These are phyloP conservation scores for Salmo trutta DNA, from an alignment of 2,797 vertebrate genomes.

Conservation along the genomic window DNA sequence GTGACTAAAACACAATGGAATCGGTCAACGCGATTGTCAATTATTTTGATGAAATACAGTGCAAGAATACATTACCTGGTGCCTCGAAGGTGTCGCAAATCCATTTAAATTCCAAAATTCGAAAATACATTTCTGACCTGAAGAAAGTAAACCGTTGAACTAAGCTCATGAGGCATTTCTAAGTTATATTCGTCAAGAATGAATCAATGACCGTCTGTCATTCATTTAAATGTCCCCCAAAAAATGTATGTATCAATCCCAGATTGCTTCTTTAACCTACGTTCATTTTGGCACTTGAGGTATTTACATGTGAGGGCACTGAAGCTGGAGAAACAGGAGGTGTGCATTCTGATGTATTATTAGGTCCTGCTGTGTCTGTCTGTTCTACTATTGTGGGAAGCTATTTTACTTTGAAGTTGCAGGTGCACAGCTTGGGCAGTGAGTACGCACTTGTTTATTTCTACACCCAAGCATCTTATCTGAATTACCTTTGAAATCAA, in stretches of 20 bases:
- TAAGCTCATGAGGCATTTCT: neutral
- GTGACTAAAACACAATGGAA: neutral
- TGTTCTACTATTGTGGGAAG: neutral
- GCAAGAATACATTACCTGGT: neutral
- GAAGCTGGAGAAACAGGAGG: neutral
- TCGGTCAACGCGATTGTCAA: neutral
- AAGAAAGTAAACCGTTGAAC: neutral
- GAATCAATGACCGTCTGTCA: neutral
- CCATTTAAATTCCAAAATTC: neutral
- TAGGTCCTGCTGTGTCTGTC: neutral
- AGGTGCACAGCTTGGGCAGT: neutral
- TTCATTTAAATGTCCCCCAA: neutral
- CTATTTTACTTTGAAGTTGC: neutral
- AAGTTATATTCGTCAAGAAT: neutral
- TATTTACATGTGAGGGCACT: neutral
- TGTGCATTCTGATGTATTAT: neutral
- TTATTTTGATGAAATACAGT: neutral
- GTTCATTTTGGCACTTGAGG: neutral
- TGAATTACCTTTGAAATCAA: neutral
- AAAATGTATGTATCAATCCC: neutral
- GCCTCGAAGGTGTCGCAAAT: neutral
- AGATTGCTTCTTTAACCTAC: neutral
- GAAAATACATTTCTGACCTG: neutral
- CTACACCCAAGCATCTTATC: neutral
- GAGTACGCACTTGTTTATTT: neutral